Evolutionary conservation across 2,888 invertebrate genomes (phyloP), one percentile per base, ranked within the genome.

Genomic region (Drosophila cyrtoloma): DNA sequence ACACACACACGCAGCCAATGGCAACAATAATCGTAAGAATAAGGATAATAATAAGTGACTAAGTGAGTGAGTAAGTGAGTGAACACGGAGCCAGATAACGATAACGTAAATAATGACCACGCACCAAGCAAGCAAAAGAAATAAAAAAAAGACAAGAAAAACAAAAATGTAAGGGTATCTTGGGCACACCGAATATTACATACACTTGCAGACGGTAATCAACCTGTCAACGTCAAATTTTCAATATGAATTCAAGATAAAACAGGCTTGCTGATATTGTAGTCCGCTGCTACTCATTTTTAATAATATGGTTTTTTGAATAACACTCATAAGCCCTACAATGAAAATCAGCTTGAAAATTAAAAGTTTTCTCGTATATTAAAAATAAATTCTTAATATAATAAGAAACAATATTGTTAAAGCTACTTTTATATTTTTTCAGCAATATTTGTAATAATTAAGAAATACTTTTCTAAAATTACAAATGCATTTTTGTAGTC

Each of bases 41-140:
- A 72, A 82, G 84, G 75, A 86, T 79, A 74, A 86, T 82, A 86
- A 86, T 84, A 86, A 82, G 84, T 75, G 89, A 77, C 82, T 80
- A 80, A 86, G 87, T 84, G 78, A 75, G 79, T 82, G 82, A 69
- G 74, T 77, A 77, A 79, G 77, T 81, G 77, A 75, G 83, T 77
- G 81, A 71, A 71, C 75, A 71, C 73, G 71, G 67, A 63, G 67
- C 59, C 81, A 84, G 82, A 86, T 86, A 89, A 84, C 77, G 90
- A 89, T 89, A 89, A 85, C 75, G 87, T 89, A 86, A 91, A 91
- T 91, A 92, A 91, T 89, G 91, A 82, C 82, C 83, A 77, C 77
- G 81, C 42, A 64, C 47, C 51, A 78, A 79, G 74, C 75, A 78
- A 78, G 69, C 75, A 55, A 32, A 19, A 50, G 47, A 35, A 58